Conservation (phyloP, 2,797 vertebrate species). For the Gadopsis bispinosus region DNA sequence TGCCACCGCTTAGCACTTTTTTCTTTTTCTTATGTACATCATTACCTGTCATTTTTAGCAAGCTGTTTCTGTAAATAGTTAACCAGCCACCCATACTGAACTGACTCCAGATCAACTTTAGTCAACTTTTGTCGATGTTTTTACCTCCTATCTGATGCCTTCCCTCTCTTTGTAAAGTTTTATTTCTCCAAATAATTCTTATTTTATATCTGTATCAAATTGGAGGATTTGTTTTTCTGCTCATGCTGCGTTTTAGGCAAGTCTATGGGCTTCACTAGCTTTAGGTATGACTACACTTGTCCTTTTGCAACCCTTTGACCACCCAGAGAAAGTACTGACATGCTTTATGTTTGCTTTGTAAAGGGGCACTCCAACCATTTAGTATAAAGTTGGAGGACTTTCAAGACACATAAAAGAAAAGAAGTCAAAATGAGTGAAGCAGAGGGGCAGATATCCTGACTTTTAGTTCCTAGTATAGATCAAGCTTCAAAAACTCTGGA, state of each 20-base stretch:
- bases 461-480: not conserved
- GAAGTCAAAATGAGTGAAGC: not conserved
- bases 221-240: not conserved
- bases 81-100: not conserved
- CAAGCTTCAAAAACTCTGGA: not conserved
- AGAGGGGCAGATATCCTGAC: not conserved
- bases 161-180: not conserved
- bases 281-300: not conserved
- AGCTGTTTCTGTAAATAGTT: not conserved
- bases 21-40: constrained; percentile 3
- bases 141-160: no score
- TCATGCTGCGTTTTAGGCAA: not conserved
- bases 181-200: not conserved
- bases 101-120: not conserved
- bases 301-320: constrained; percentile 1
- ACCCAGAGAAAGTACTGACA: not conserved
- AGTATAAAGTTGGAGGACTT: not conserved
- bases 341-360: not conserved
- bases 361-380: not conserved
- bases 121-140: not conserved
- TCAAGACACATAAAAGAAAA: not conserved
- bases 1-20: constrained; percentile 48
- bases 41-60: constrained; percentile 1
- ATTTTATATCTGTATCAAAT: no score
- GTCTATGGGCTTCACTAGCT: constrained; percentile 21